These are phyloP conservation scores for Petaurus breviceps DNA, from an alignment of 2,113 vertebrate species.

Conservation along the genomic window DNA sequence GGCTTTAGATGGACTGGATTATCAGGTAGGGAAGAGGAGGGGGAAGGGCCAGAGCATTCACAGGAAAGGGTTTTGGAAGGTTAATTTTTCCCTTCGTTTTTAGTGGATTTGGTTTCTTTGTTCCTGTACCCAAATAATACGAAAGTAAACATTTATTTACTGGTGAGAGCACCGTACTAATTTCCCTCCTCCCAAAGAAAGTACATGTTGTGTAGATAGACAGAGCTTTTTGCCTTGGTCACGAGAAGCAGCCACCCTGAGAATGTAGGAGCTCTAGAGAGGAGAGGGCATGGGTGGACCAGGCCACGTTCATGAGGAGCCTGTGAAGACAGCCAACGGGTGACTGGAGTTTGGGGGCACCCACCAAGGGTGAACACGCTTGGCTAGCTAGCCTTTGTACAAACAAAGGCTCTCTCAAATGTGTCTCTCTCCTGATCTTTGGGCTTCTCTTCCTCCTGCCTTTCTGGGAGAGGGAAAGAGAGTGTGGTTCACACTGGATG, in stretches of 20 bases:
- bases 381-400: no score
- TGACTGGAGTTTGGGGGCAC: no score
- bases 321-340: no score
- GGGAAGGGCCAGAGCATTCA: background rate
- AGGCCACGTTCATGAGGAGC: no score
- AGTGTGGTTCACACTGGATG: no score
- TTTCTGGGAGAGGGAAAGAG: no score
- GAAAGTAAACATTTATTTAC: background rate
- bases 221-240: background rate
- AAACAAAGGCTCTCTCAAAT: no score
- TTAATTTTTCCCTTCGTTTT: background rate
- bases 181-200: background rate
- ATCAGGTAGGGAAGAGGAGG: no score
- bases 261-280: background rate
- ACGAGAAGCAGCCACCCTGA: background rate
- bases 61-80: background rate
- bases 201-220: background rate
- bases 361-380: background rate
- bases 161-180: background rate
- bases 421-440: background rate
- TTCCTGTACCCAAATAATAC: background rate
- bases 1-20: no score
- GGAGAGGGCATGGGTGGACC: background rate
- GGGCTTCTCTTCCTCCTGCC: no score
- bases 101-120: background rate